A percentile compares a stretch with the other conserved stretches of the same genome.
Evolutionary conservation across 92 coral and sea anemone species (phyloP).

Genomic region (Epizoanthus fatuus): DNA sequence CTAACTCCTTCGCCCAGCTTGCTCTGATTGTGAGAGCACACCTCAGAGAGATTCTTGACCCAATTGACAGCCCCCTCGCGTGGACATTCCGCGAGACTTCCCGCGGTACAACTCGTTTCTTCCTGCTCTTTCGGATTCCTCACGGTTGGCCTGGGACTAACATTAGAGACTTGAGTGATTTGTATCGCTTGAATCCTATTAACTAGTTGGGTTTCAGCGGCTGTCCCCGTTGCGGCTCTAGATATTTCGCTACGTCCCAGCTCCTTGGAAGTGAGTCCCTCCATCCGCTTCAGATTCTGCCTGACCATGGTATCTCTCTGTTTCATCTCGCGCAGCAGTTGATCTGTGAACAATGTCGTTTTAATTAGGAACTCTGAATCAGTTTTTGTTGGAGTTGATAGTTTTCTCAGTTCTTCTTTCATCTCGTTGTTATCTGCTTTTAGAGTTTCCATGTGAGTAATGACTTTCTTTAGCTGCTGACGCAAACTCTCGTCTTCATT

Average conservation of each 20-base stretch:
- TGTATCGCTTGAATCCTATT: not conserved
- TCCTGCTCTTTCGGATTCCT: not conserved
- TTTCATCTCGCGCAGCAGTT: slow-evolving; percentile 71
- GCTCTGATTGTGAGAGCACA: not conserved
- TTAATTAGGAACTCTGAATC: slow-evolving; percentile 55
- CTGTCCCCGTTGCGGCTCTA: not conserved
- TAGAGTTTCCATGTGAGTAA: slow-evolving; percentile 73
- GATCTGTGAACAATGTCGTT: slow-evolving; percentile 78
- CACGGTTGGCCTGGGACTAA: not conserved
- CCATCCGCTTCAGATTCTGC: not conserved
- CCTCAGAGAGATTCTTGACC: not conserved
- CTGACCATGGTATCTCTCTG: slow-evolving; percentile 57
- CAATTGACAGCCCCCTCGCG: not conserved
- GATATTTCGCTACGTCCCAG: not conserved
- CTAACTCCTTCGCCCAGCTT: not conserved
- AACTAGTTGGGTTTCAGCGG: not conserved
- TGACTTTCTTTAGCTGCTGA: slow-evolving; percentile 70
- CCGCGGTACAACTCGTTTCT: not conserved
- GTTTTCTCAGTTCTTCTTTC: slow-evolving; percentile 68
- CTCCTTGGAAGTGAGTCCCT: not conserved
- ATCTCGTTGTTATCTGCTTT: slow-evolving; percentile 79
- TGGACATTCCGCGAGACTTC: not conserved
- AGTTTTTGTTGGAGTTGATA: slow-evolving; percentile 56
- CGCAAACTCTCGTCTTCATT: slow-evolving; percentile 58
- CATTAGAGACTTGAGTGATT: not conserved